phyloP scores from a whole-genome alignment of 2,888 invertebrate species.

The Harpagoxenus sublaevis region DNA sequence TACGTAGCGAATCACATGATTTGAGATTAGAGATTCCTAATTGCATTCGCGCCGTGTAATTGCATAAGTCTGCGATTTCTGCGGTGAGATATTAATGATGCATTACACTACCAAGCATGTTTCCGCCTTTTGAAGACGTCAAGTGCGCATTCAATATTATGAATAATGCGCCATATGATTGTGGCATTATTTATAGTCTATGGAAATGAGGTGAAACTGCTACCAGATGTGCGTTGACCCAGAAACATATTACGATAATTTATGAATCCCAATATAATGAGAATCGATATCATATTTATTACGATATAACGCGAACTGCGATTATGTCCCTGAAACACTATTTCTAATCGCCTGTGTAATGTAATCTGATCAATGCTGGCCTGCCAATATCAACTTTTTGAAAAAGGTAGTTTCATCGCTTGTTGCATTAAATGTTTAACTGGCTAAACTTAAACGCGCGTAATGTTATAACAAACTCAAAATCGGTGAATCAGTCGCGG shows the following conservation, averaged over 20 bases:
- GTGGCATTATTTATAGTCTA: background rate
- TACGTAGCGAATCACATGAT: slow-evolving; percentile 5
- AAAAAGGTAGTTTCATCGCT: background rate
- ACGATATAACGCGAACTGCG: background rate
- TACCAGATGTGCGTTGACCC: slow-evolving; percentile 6
- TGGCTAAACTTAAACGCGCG: background rate
- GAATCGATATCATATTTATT: background rate
- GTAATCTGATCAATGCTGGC: background rate
- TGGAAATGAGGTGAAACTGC: slow-evolving; percentile 9
- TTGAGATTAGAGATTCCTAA: slow-evolving; percentile 39
- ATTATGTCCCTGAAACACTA: background rate
- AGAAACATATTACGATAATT: slow-evolving; percentile 5
- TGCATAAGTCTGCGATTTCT: slow-evolving; percentile 22
- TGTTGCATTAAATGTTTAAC: background rate
- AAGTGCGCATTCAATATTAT: slow-evolving; percentile 14
- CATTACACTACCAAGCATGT: slow-evolving; percentile 24
- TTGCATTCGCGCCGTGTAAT: slow-evolving; percentile 34
- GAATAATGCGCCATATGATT: slow-evolving; percentile 34
- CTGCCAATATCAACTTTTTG: background rate
- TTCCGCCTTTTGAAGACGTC: slow-evolving; percentile 39
- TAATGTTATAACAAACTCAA: background rate
- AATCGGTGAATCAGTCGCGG: background rate
- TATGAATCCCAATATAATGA: background rate
- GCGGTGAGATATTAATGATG: slow-evolving; percentile 39
- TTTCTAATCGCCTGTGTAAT: background rate